phyloP scores from a whole-genome alignment of 2,888 invertebrate genomes.

The Acanthococcus lagerstroemiae region DNA sequence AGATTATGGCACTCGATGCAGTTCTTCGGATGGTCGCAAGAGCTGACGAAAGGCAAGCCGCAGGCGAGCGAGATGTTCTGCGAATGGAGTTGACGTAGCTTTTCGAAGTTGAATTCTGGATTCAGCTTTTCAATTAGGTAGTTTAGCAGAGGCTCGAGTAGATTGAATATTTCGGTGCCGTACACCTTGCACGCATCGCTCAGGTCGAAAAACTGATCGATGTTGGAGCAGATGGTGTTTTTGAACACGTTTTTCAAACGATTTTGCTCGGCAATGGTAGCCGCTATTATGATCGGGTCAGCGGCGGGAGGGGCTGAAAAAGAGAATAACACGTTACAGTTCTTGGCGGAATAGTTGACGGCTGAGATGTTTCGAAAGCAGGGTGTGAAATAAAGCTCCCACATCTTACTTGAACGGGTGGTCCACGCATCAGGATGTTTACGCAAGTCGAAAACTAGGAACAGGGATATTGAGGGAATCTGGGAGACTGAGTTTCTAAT shows the following conservation, averaged over 20 bases:
- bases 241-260: conserved; percentile 19
- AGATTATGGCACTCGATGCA: conserved; percentile 21
- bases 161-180: conserved; percentile 22
- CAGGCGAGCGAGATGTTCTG: conserved; percentile 10
- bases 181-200: conserved; percentile 20
- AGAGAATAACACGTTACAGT: neutral
- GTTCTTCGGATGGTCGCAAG: conserved; percentile 18
- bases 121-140: conserved; percentile 15
- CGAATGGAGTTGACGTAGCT: conserved; percentile 15
- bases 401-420: no score
- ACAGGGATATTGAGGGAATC: no score
- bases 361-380: no score
- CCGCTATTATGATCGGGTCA: neutral
- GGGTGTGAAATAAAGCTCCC: no score
- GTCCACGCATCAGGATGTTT: no score
- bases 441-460: no score
- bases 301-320: neutral
- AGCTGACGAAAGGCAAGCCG: conserved; percentile 8
- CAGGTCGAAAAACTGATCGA: conserved; percentile 23
- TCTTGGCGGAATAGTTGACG: no score
- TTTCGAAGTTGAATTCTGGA: conserved; percentile 23
- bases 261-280: conserved; percentile 18
- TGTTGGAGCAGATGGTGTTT: conserved; percentile 16
- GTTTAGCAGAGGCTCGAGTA: conserved; percentile 7
- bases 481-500: no score